A percentile compares a stretch with the other conserved stretches of the same genome.
Evolutionary conservation across 2,797 vertebrate species (phyloP).

Genomic region (Hyperoplus immaculatus): DNA sequence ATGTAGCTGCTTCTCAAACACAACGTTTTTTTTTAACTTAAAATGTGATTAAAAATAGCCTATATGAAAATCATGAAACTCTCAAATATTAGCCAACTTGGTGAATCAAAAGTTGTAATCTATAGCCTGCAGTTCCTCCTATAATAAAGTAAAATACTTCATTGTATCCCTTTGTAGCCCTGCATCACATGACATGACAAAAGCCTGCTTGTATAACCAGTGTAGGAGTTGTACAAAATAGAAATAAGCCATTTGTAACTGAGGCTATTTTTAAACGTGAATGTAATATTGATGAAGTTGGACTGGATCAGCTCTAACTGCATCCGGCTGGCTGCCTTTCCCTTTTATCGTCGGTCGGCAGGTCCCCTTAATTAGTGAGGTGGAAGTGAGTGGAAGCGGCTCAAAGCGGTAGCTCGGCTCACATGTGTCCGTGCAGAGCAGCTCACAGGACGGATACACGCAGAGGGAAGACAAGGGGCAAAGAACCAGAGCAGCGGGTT

Average conservation of each 20-base stretch:
- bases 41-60: neutral
- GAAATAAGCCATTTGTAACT: slow-evolving; percentile 52
- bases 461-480: neutral
- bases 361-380: slow-evolving; percentile 60
- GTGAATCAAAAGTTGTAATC: neutral
- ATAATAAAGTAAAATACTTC: neutral
- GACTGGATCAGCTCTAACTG: slow-evolving; percentile 11
- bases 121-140: neutral
- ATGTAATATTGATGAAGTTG: slow-evolving; percentile 68
- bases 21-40: neutral
- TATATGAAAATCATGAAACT: neutral
- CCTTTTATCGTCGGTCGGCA: slow-evolving; percentile 35
- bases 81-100: neutral
- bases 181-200: neutral
- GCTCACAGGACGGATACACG: slow-evolving; percentile 13
- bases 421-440: slow-evolving; percentile 22
- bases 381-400: slow-evolving; percentile 29
- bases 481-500: neutral
- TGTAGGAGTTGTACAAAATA: neutral
- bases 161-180: too few species aligned
- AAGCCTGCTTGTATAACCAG: slow-evolving; percentile 2
- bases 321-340: slow-evolving; percentile 42
- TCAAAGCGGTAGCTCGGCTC: slow-evolving; percentile 22
- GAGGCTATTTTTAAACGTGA: slow-evolving; percentile 57
- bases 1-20: neutral